These are phyloP conservation scores for Muschampia plurimacula DNA, from an alignment of 2,888 invertebrate species.

Conservation along the genomic window DNA sequence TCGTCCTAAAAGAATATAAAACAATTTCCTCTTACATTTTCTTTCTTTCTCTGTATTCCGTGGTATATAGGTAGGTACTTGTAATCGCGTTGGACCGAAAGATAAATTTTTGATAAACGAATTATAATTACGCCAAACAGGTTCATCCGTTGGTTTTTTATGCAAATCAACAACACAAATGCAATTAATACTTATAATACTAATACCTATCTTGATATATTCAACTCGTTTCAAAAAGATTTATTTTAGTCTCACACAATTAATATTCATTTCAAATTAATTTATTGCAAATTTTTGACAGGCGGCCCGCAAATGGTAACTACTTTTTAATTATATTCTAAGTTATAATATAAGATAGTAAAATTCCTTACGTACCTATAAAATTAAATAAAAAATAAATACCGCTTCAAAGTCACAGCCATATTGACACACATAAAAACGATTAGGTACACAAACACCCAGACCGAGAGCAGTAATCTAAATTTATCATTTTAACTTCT, in stretches of 20 bases:
- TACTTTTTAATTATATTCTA: too few relatives aligned
- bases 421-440: too few relatives aligned
- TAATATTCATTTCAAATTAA: conserved; percentile 41
- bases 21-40: too few relatives aligned
- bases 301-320: background rate
- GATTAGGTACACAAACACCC: too few relatives aligned
- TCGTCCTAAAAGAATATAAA: too few relatives aligned
- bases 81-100: conserved; percentile 39
- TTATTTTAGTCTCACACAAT: conserved; percentile 38
- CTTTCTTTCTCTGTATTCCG: too few relatives aligned
- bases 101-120: conserved; percentile 44
- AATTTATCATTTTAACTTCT: too few relatives aligned
- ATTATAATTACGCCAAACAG: conserved; percentile 45
- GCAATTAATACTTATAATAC: conserved; percentile 34
- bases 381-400: too few relatives aligned
- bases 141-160: conserved; percentile 41
- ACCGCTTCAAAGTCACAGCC: too few relatives aligned
- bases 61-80: conserved; percentile 8
- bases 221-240: conserved; percentile 40
- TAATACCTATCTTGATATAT: conserved; percentile 18
- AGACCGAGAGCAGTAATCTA: too few relatives aligned
- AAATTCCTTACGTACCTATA: too few relatives aligned
- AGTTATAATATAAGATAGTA: too few relatives aligned
- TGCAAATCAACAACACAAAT: conserved; percentile 42
- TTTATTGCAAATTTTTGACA: conserved; percentile 37